These are phyloP conservation scores for Caenorhabditis japonica DNA, from an alignment of 2,888 invertebrate genomes.

Conservation along the genomic window DNA sequence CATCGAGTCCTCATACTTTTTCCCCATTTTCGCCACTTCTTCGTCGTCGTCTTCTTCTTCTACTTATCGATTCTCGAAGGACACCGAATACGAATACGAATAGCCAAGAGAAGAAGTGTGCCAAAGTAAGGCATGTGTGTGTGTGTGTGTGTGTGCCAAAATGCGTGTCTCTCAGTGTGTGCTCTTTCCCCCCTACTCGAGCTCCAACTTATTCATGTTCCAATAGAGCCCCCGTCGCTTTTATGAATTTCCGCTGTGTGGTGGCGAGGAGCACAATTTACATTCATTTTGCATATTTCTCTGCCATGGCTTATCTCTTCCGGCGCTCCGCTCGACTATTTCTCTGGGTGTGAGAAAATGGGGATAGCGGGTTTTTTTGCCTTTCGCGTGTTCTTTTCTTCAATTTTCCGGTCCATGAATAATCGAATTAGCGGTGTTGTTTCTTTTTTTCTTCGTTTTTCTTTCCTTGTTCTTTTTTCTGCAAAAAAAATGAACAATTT, in stretches of 20 bases:
- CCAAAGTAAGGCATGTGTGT: background rate
- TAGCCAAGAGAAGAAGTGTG: background rate
- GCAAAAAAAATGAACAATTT: background rate
- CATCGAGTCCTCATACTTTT: no score
- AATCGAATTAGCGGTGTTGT: no score
- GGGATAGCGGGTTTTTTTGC: no score
- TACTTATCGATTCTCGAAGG: no score
- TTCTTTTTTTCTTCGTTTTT: background rate
- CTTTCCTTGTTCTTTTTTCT: background rate
- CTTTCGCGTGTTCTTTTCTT: no score
- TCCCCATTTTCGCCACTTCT: no score
- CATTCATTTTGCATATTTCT: background rate
- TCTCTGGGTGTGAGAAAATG: no score
- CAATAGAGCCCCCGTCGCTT: background rate
- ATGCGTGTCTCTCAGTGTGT: background rate
- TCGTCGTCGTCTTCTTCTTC: no score
- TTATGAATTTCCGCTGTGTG: background rate
- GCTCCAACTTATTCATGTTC: conserved; percentile 2
- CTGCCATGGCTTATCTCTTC: background rate
- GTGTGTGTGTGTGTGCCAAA: background rate
- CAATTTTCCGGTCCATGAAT: no score
- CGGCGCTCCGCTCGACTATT: no score
- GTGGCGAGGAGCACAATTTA: background rate
- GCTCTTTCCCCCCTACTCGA: background rate
- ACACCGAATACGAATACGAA: no score